Evolutionary conservation across 2,888 invertebrate species (phyloP).

Genomic region (Xestia c-nigrum): DNA sequence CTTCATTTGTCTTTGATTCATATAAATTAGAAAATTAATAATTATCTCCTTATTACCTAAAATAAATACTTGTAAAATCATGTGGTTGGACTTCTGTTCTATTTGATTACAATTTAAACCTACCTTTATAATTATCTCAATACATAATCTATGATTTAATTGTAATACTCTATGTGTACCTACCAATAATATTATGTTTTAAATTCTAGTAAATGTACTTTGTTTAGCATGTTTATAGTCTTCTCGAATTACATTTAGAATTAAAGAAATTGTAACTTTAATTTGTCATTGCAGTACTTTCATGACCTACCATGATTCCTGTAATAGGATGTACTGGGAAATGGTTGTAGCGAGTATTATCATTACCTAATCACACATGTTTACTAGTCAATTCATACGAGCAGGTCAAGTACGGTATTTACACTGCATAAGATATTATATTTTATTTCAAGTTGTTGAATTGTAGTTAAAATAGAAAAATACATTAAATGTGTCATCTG

Average conservation of each 20-base stretch:
- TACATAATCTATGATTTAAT: constrained; percentile 58
- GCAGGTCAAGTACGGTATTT: constrained; percentile 72
- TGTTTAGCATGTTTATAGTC: constrained; percentile 69
- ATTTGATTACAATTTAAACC: constrained; percentile 40
- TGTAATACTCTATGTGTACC: constrained; percentile 73
- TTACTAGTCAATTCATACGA: constrained; percentile 76
- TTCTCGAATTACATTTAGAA: constrained; percentile 72
- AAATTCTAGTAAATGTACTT: constrained; percentile 68
- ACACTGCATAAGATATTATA: constrained; percentile 63
- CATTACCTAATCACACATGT: constrained; percentile 67
- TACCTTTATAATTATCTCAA: constrained; percentile 49
- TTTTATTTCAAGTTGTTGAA: constrained; percentile 72
- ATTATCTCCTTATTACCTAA: constrained; percentile 33
- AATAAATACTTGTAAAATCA: constrained; percentile 45
- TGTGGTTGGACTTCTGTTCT: constrained; percentile 39
- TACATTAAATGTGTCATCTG: constrained; percentile 62
- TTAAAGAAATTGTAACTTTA: constrained; percentile 62
- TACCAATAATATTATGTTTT: constrained; percentile 68
- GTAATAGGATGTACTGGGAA: constrained; percentile 50
- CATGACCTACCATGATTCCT: constrained; percentile 66
- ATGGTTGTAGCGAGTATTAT: constrained; percentile 47
- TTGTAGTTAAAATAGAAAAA: constrained; percentile 68
- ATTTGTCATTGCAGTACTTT: constrained; percentile 74
- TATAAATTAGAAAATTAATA: constrained; percentile 47
- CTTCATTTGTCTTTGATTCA: constrained; percentile 51